Evolutionary conservation across 2,797 vertebrate species (phyloP).

Genomic region (Petrocephalus schoutedeni): DNA sequence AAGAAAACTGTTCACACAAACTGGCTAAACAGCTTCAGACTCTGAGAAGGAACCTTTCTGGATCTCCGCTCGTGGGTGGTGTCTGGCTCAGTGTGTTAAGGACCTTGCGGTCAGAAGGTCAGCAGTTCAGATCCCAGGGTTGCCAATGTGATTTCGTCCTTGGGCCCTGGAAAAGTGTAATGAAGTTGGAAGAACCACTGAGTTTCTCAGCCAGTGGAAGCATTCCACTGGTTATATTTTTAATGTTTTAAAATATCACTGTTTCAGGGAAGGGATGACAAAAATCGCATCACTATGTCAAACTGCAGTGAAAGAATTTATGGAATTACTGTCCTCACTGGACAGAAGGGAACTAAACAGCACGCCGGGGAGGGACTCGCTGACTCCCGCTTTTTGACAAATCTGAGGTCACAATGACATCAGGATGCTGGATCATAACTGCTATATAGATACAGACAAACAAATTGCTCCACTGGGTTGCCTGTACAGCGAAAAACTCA

Average conservation of each 20-base stretch:
- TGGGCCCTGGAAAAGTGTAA: neutral
- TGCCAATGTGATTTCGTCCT: neutral
- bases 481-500: neutral
- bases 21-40: neutral
- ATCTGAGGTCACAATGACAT: neutral
- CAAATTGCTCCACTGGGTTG: neutral
- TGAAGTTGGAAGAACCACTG: neutral
- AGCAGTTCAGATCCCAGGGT: neutral
- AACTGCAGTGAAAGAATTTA: neutral
- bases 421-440: neutral
- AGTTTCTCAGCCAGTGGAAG: neutral
- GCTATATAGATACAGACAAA: neutral
- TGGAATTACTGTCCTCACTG: neutral
- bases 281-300: neutral
- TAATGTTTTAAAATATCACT: neutral
- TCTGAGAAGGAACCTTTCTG: neutral
- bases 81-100: neutral
- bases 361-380: neutral
- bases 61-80: neutral
- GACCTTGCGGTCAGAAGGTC: neutral
- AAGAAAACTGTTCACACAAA: neutral
- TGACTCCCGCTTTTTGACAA: neutral
- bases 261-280: neutral
- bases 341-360: neutral
- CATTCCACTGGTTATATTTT: neutral